These are phyloP conservation scores for Axis porcinus DNA, from an alignment of 2,113 vertebrate genomes.

Conservation along the genomic window DNA sequence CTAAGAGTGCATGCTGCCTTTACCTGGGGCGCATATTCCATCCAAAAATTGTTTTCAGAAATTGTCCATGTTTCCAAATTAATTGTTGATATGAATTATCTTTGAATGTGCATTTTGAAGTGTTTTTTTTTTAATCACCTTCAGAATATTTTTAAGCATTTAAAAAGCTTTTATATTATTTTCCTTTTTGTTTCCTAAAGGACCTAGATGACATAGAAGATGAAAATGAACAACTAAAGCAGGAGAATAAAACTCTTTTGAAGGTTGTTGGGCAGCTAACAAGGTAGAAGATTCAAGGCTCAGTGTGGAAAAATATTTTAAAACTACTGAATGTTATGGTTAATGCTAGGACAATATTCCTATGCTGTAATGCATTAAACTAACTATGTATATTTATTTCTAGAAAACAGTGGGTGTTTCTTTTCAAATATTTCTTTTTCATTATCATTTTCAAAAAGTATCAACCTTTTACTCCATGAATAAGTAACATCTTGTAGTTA, in stretches of 20 bases:
- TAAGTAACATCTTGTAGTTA: conserved; percentile 61
- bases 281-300: conserved; percentile 88
- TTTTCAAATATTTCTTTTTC: conserved; percentile 77
- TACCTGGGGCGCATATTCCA: not conserved
- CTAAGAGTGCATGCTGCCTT: not conserved
- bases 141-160: not conserved
- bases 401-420: conserved; percentile 79
- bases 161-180: conserved; percentile 18
- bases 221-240: conserved; percentile 98
- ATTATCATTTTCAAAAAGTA: conserved; percentile 65
- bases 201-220: conserved; percentile 99
- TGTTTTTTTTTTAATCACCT: not conserved
- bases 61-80: not conserved
- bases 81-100: not conserved
- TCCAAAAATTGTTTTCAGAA: not conserved
- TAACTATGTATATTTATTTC: conserved; percentile 87
- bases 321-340: conserved; percentile 85
- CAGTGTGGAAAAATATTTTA: conserved; percentile 68
- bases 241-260: conserved; percentile 99
- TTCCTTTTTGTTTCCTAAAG: conserved; percentile 75
- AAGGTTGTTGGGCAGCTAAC: conserved; percentile 99
- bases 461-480: conserved; percentile 61
- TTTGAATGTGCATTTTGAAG: not conserved
- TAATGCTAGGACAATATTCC: conserved; percentile 74
- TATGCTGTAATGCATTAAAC: conserved; percentile 78